A percentile compares a stretch with the other conserved stretches of the same genome.
Evolutionary conservation across 1,140 invertebrate genomes (phyloP).

Genomic region (Neotoxoptera formosana): DNA sequence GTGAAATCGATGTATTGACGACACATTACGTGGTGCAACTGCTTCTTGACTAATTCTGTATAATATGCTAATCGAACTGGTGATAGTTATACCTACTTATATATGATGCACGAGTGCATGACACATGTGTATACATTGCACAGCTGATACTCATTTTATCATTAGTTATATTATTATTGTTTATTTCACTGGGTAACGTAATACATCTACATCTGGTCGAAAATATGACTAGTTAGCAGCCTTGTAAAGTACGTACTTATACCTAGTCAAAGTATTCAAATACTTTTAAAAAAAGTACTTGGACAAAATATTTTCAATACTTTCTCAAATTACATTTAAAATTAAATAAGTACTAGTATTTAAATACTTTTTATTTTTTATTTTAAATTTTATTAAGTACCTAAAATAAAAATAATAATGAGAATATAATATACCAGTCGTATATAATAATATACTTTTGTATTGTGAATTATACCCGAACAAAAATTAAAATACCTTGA

Average conservation of each 20-base stretch:
- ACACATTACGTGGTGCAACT: background rate
- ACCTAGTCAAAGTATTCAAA: no score
- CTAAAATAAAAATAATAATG: background rate
- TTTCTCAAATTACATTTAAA: background rate
- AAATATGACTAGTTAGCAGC: background rate
- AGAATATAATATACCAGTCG: background rate
- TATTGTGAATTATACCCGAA: background rate
- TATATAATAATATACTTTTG: background rate
- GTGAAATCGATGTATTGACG: background rate
- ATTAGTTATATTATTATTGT: background rate
- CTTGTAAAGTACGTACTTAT: background rate
- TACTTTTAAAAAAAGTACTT: background rate
- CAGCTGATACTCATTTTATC: background rate
- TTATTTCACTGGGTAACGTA: background rate
- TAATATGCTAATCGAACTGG: background rate
- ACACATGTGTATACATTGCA: background rate
- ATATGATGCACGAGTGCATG: background rate
- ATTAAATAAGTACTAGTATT: background rate
- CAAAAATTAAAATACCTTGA: background rate
- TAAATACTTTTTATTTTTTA: no score
- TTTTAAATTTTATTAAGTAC: background rate
- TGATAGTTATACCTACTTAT: background rate
- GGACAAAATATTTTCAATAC: background rate
- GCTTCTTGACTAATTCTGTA: background rate
- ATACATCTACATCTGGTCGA: background rate